These are phyloP conservation scores for Drosophila prosaltans DNA, from an alignment of 1,140 invertebrate species.

Conservation along the genomic window DNA sequence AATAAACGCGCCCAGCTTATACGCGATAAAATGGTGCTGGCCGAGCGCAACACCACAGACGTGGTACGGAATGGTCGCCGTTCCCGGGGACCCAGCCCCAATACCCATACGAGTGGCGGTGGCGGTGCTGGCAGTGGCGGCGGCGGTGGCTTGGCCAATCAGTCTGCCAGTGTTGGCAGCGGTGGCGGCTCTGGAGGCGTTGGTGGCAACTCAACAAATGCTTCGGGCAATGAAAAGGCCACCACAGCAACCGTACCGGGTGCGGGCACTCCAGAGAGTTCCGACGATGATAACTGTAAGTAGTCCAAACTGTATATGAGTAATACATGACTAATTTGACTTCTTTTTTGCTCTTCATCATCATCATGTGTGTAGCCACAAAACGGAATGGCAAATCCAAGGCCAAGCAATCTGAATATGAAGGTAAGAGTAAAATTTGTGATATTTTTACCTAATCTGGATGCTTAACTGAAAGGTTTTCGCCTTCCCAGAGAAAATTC, in stretches of 20 bases:
- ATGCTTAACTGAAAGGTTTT: background rate
- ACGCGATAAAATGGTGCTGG: constrained; percentile 89
- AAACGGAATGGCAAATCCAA: constrained; percentile 80
- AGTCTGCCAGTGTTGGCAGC: constrained; percentile 18
- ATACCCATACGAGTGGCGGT: constrained; percentile 87
- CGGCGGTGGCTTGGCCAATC: constrained; percentile 35
- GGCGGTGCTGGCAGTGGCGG: constrained; percentile 32
- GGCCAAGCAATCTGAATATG: constrained; percentile 80
- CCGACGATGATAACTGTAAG: constrained; percentile 92
- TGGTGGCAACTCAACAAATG: constrained; percentile 32
- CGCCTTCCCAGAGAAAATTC: constrained; percentile 89
- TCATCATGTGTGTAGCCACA: constrained; percentile 59
- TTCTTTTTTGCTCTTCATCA: constrained; percentile 5
- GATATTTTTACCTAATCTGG: background rate
- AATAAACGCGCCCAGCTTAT: constrained; percentile 81
- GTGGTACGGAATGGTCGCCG: constrained; percentile 92
- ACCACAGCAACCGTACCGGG: constrained; percentile 55
- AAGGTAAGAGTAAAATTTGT: constrained; percentile 55
- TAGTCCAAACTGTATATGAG: constrained; percentile 10
- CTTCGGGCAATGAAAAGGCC: constrained; percentile 48
- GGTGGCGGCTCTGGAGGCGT: constrained; percentile 41
- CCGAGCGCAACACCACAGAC: constrained; percentile 91
- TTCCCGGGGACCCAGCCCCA: constrained; percentile 94
- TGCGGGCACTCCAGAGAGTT: constrained; percentile 87
- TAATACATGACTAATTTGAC: constrained; percentile 9